Percentiles rank a stretch among this genome's conserved stretches.
These are phyloP conservation scores for Tribolium madens DNA, from an alignment of 1,140 invertebrate genomes.

Conservation along the genomic window DNA sequence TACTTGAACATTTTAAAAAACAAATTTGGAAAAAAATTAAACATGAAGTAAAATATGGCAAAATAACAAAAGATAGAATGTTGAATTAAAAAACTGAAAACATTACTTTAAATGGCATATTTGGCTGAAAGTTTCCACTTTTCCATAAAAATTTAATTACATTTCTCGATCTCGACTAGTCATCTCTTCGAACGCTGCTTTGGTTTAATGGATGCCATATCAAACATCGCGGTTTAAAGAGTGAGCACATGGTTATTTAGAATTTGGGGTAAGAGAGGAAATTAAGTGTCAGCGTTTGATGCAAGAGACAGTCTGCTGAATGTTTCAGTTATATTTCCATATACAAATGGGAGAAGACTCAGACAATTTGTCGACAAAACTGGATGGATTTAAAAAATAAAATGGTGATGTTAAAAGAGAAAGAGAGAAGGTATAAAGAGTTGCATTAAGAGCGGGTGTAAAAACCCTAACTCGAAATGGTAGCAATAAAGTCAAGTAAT, in stretches of 20 bases:
- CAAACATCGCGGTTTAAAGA: conserved; percentile 45
- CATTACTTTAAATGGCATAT: too few relatives aligned
- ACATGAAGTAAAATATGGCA: too few relatives aligned
- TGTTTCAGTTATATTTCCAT: conserved; percentile 47
- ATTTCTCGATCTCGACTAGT: not conserved
- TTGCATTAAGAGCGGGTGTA: conserved; percentile 46
- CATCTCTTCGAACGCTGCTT: conserved; percentile 30
- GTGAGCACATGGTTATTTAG: conserved; percentile 47
- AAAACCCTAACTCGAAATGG: conserved; percentile 43
- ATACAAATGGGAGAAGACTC: conserved; percentile 49
- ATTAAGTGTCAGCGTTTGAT: conserved; percentile 54
- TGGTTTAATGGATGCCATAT: conserved; percentile 42
- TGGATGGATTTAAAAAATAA: conserved; percentile 10
- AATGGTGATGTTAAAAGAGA: not conserved
- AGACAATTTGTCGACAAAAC: conserved; percentile 38
- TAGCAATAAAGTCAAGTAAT: conserved; percentile 51
- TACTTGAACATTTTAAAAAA: too few relatives aligned
- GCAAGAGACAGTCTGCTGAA: conserved; percentile 46
- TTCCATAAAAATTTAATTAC: not conserved
- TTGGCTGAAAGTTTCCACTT: too few relatives aligned
- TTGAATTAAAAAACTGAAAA: too few relatives aligned
- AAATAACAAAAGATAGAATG: too few relatives aligned
- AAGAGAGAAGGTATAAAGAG: conserved; percentile 47
- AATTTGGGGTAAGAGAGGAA: conserved; percentile 48
- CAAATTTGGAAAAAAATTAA: too few relatives aligned